Conservation (phyloP, 2,113 vertebrate genomes). For the Trichomycterus rosablanca region DNA sequence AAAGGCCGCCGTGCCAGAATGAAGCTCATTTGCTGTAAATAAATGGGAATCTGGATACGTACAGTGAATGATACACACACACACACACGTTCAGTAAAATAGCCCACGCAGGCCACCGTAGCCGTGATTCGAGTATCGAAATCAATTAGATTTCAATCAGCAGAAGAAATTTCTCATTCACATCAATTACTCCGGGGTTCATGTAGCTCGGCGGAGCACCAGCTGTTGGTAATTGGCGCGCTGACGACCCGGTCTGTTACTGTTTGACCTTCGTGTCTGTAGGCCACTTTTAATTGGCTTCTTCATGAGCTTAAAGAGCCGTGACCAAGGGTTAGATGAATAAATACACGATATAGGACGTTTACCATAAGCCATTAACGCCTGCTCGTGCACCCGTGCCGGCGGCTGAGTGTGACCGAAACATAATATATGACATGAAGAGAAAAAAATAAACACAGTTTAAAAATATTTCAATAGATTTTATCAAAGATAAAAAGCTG, state of each 20-base stretch:
- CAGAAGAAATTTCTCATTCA: slow-evolving; percentile 41
- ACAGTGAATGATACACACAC: too few species aligned
- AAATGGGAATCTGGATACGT: too few species aligned
- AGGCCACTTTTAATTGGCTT: slow-evolving; percentile 49
- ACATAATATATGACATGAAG: background rate
- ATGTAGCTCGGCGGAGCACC: slow-evolving; percentile 21
- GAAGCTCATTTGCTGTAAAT: too few species aligned
- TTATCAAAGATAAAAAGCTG: too few species aligned
- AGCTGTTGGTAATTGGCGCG: slow-evolving; percentile 48
- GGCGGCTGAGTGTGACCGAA: slow-evolving; percentile 2
- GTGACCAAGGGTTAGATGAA: slow-evolving; percentile 46
- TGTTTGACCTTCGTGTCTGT: slow-evolving; percentile 47
- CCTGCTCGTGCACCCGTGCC: slow-evolving; percentile 7
- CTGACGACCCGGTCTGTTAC: slow-evolving; percentile 47
- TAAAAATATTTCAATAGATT: too few species aligned
- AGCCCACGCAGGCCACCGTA: background rate
- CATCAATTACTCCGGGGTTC: slow-evolving; percentile 37
- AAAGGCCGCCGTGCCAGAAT: too few species aligned
- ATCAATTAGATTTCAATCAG: slow-evolving; percentile 46
- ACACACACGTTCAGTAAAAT: background rate
- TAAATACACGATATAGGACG: slow-evolving; percentile 33
- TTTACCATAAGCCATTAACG: slow-evolving; percentile 13
- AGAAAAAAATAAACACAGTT: too few species aligned
- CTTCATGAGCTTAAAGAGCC: slow-evolving; percentile 45
- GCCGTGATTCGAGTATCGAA: slow-evolving; percentile 1